Percentiles rank a stretch among this genome's conserved stretches.
Evolutionary conservation across 2,888 invertebrate species (phyloP).

Genomic region (Capitulum mitella): DNA sequence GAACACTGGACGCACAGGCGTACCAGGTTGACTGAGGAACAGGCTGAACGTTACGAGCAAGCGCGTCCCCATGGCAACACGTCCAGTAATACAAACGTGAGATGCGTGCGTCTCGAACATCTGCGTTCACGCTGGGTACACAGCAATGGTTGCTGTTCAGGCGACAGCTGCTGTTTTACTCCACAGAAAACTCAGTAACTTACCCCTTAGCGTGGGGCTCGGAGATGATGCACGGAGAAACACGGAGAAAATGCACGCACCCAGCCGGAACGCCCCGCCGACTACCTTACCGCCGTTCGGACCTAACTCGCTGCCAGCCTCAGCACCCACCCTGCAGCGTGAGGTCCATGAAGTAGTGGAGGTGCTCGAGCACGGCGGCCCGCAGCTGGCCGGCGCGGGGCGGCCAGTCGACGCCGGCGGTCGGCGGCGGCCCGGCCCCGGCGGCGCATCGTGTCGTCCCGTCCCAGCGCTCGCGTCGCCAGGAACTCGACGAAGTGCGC

Average conservation of each 20-base stretch:
- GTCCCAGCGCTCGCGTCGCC: conserved; percentile 11
- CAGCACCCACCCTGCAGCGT: neutral
- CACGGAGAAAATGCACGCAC: neutral
- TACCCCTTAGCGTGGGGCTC: neutral
- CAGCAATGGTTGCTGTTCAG: too few relatives aligned
- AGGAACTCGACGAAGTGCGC: conserved; percentile 16
- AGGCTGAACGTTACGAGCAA: neutral
- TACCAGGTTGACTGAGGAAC: neutral
- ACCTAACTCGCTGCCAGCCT: too few relatives aligned
- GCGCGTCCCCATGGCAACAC: neutral
- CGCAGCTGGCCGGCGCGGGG: neutral
- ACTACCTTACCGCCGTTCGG: too few relatives aligned
- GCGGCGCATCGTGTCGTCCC: neutral
- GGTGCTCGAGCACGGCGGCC: neutral
- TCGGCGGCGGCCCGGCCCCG: neutral
- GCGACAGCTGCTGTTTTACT: neutral
- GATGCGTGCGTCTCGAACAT: too few relatives aligned
- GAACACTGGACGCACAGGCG: too few relatives aligned
- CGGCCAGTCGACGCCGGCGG: neutral
- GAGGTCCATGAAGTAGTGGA: conserved; percentile 13
- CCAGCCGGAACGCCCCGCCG: neutral
- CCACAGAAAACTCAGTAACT: neutral
- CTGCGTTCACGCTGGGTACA: too few relatives aligned
- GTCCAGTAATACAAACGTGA: neutral
- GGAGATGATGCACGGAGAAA: neutral